These are phyloP conservation scores for Scelioninae gen. 1 DNA, from an alignment of 2,888 invertebrate species.

Conservation along the genomic window DNA sequence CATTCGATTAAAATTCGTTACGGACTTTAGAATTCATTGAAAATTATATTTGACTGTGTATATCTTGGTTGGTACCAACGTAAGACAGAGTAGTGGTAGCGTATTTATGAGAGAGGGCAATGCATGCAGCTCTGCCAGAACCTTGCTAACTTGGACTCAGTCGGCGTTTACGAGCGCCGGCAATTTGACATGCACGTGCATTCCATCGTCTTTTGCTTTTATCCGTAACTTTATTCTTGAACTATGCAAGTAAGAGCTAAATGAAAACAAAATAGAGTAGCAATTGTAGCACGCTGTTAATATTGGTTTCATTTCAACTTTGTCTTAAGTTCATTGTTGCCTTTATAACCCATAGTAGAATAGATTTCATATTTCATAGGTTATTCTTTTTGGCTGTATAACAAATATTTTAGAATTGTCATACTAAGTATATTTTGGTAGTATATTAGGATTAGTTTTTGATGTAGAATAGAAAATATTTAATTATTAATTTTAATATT, in stretches of 20 bases:
- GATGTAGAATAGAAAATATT: no score
- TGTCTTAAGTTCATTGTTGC: neutral
- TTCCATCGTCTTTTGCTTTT: slow-evolving; percentile 8
- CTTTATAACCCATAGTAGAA: no score
- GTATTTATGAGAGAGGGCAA: slow-evolving; percentile 77
- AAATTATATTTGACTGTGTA: slow-evolving; percentile 31
- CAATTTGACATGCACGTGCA: slow-evolving; percentile 65
- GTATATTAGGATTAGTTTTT: no score
- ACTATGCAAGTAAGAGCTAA: slow-evolving; percentile 52
- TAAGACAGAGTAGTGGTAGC: slow-evolving; percentile 68
- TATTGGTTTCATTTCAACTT: neutral
- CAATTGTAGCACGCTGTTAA: neutral
- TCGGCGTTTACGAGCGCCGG: slow-evolving; percentile 80
- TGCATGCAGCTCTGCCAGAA: slow-evolving; percentile 73
- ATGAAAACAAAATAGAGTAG: slow-evolving; percentile 5
- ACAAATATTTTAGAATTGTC: no score
- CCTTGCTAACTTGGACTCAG: slow-evolving; percentile 70
- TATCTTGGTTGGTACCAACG: slow-evolving; percentile 49
- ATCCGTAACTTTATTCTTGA: slow-evolving; percentile 24
- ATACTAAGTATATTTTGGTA: no score
- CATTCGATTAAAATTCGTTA: slow-evolving; percentile 38
- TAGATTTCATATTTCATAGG: no score
- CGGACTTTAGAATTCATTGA: slow-evolving; percentile 34
- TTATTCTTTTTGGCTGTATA: no score
- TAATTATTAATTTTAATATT: no score